Evolutionary conservation across 2,888 invertebrate species (phyloP).

Genomic region (Eupithecia subumbrata): DNA sequence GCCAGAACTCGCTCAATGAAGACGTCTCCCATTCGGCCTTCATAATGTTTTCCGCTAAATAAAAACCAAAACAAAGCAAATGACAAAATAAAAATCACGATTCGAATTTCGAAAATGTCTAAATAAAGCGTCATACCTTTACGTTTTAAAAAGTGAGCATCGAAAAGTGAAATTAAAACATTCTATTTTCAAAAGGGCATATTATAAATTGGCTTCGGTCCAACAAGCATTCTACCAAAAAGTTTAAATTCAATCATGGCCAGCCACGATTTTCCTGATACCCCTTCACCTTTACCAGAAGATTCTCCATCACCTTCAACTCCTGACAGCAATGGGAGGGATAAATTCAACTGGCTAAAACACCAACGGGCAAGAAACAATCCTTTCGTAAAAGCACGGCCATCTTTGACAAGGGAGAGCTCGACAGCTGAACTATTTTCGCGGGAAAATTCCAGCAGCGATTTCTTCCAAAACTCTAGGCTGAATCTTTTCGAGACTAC

Average conservation of each 20-base stretch:
- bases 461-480: constrained; percentile 77
- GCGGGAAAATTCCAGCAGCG: constrained; percentile 72
- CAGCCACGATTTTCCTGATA: constrained; percentile 60
- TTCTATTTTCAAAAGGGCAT: constrained; percentile 16
- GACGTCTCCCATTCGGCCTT: constrained; percentile 20
- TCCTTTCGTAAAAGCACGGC: constrained; percentile 72
- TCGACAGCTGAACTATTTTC: constrained; percentile 74
- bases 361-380: constrained; percentile 68
- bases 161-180: constrained; percentile 15
- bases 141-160: constrained; percentile 1
- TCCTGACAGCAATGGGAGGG: constrained; percentile 43
- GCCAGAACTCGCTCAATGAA: constrained; percentile 29
- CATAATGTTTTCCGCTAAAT: constrained; percentile 13
- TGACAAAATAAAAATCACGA: neutral
- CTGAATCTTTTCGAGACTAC: constrained; percentile 74
- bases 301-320: constrained; percentile 21
- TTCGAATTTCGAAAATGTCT: constrained; percentile 15
- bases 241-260: constrained; percentile 26
- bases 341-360: constrained; percentile 74
- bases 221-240: constrained; percentile 14
- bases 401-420: constrained; percentile 72
- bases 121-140: neutral
- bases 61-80: constrained; percentile 10
- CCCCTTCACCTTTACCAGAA: constrained; percentile 54
- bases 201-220: constrained; percentile 17